phyloP scores from a whole-genome alignment of 2,888 invertebrate species.

The Lasioglossum pauxillum region DNA sequence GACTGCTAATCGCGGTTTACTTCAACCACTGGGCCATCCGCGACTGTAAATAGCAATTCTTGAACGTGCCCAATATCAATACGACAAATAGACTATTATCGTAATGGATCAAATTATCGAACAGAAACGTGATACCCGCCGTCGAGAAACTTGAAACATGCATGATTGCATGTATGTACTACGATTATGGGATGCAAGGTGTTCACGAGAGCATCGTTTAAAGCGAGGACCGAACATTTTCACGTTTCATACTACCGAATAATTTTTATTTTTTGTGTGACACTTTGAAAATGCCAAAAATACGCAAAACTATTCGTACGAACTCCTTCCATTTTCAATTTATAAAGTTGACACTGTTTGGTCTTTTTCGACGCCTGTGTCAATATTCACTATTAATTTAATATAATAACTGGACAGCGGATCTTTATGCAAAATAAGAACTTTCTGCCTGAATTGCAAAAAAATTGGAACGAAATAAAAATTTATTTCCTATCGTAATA shows the following conservation, averaged over 20 bases:
- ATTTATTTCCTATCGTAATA: no score
- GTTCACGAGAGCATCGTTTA: not conserved
- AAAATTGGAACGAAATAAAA: no score
- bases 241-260: not conserved
- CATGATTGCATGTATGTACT: no score
- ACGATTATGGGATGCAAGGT: not conserved
- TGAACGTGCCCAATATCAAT: not conserved
- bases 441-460: no score
- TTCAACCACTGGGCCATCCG: conserved; percentile 24
- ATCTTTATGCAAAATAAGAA: no score
- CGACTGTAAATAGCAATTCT: conserved; percentile 26
- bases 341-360: not conserved
- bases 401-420: no score
- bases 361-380: not conserved
- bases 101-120: not conserved
- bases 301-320: not conserved
- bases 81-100: not conserved
- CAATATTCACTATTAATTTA: no score
- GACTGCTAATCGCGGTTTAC: conserved; percentile 51
- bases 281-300: not conserved
- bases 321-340: not conserved
- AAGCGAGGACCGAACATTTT: not conserved
- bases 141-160: not conserved
- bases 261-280: not conserved
- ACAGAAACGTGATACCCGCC: not conserved